These are phyloP conservation scores for Melitaea cinxia DNA, from an alignment of 1,140 invertebrate species.

Conservation along the genomic window DNA sequence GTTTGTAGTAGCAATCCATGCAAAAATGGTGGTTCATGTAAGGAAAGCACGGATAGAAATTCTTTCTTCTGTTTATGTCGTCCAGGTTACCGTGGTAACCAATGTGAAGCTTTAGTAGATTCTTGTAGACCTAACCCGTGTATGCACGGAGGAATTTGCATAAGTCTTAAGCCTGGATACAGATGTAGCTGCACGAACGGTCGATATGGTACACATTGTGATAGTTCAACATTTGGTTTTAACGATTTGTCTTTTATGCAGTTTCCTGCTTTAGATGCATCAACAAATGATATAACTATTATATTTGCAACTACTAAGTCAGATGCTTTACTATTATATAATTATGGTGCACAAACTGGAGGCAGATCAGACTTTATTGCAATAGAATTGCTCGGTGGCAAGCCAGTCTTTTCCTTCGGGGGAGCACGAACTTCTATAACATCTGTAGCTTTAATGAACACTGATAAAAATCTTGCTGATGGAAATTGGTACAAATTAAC, in stretches of 20 bases:
- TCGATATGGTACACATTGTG: slow-evolving; percentile 94
- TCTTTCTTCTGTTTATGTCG: slow-evolving; percentile 95
- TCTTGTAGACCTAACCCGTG: slow-evolving; percentile 95
- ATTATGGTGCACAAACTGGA: slow-evolving; percentile 92
- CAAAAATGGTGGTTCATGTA: slow-evolving; percentile 93
- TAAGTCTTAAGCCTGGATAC: slow-evolving; percentile 91
- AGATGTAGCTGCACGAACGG: slow-evolving; percentile 93
- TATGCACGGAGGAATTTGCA: slow-evolving; percentile 91
- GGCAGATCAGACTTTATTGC: slow-evolving; percentile 96
- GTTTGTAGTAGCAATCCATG: slow-evolving; percentile 93
- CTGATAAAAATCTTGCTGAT: slow-evolving; percentile 87
- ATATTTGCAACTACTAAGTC: slow-evolving; percentile 95
- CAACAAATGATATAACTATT: slow-evolving; percentile 94
- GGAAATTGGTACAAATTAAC: slow-evolving; percentile 96
- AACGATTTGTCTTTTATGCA: slow-evolving; percentile 94
- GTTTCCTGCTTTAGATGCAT: slow-evolving; percentile 91
- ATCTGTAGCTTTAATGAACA: slow-evolving; percentile 85
- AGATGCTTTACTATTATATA: slow-evolving; percentile 93
- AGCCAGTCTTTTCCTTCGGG: slow-evolving; percentile 94
- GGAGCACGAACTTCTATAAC: slow-evolving; percentile 93
- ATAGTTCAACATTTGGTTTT: slow-evolving; percentile 94
- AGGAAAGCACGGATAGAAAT: slow-evolving; percentile 91
- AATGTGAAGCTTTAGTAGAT: slow-evolving; percentile 92
- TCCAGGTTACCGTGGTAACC: slow-evolving; percentile 93
- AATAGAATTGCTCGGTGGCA: slow-evolving; percentile 91